A percentile compares a stretch with the other conserved stretches of the same genome.
phyloP scores from a whole-genome alignment of 1,140 invertebrate species.

The Drosophila oshimai region DNA sequence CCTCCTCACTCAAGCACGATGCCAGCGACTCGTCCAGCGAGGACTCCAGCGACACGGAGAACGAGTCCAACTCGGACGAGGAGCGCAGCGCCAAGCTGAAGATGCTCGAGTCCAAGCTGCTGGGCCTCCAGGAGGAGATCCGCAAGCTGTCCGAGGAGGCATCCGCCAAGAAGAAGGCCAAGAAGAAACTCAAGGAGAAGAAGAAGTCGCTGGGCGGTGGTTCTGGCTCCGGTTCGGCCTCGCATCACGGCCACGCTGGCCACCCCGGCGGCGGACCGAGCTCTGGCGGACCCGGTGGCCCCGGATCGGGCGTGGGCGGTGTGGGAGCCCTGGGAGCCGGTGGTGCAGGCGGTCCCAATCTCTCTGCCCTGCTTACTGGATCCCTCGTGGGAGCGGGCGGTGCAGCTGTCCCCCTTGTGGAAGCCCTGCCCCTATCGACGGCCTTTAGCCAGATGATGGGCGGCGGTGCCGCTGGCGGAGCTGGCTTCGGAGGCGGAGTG shows the following conservation, averaged over 20 bases:
- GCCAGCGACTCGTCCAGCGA: constrained; percentile 84
- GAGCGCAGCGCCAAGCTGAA: constrained; percentile 92
- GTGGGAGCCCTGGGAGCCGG: constrained; percentile 37
- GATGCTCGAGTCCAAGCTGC: constrained; percentile 93
- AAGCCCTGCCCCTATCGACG: constrained; percentile 47
- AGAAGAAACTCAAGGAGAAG: constrained; percentile 90
- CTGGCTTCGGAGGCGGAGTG: constrained; percentile 30
- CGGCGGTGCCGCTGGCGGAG: constrained; percentile 47
- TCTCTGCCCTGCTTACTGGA: constrained; percentile 47
- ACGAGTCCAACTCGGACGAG: constrained; percentile 91
- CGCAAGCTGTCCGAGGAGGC: constrained; percentile 92
- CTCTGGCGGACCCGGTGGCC: constrained; percentile 11
- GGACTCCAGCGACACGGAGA: constrained; percentile 89
- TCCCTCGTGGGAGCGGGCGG: constrained; percentile 61
- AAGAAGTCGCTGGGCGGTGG: constrained; percentile 83
- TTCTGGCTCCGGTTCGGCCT: constrained; percentile 15
- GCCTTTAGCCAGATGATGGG: constrained; percentile 56
- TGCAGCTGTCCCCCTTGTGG: constrained; percentile 28
- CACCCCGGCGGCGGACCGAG: constrained; percentile 4
- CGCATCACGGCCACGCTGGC: constrained; percentile 33
- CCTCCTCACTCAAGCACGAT: constrained; percentile 69
- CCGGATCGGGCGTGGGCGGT: constrained; percentile 15
- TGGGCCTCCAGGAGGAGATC: constrained; percentile 96
- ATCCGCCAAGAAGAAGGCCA: constrained; percentile 89
- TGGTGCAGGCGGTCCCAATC: constrained; percentile 43